Evolutionary conservation across 23 tunicate species (phyloP).

Genomic region (Aplidium turbinatum): DNA sequence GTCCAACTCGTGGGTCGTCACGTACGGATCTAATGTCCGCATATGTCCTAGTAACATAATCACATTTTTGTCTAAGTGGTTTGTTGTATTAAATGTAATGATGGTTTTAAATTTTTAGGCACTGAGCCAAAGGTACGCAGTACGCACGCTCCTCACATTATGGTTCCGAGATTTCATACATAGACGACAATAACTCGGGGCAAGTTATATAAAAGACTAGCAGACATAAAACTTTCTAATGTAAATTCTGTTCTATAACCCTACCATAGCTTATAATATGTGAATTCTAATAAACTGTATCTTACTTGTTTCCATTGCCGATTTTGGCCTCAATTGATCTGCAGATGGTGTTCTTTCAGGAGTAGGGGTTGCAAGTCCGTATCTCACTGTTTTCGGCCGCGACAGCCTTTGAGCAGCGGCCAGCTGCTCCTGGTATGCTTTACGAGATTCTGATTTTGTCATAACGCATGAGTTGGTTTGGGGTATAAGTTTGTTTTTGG

Average conservation of each 20-base stretch:
- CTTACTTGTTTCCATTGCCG: conserved; percentile 97
- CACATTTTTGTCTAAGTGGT: too few species aligned
- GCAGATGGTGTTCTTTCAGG: neutral
- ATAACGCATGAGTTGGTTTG: neutral
- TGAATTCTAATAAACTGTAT: neutral
- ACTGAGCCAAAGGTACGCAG: too few species aligned
- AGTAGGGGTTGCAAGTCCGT: neutral
- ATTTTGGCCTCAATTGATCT: conserved; percentile 57
- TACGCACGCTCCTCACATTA: too few species aligned
- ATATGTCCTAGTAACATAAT: too few species aligned
- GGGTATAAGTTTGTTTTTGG: neutral
- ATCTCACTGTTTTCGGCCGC: conserved; percentile 66
- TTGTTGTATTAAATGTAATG: too few species aligned
- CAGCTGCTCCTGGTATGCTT: conserved; percentile 57
- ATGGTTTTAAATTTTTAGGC: too few species aligned
- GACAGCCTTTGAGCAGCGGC: conserved; percentile 62
- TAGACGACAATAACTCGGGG: too few species aligned
- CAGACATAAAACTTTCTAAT: too few species aligned
- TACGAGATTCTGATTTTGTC: neutral
- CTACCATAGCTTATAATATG: too few species aligned
- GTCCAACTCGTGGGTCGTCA: conserved; percentile 73
- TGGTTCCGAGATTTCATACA: too few species aligned
- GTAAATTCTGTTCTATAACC: too few species aligned
- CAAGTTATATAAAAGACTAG: too few species aligned
- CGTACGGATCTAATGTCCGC: conserved; percentile 66